phyloP scores from a whole-genome alignment of 2,797 vertebrate genomes.

The Brotula barbata region DNA sequence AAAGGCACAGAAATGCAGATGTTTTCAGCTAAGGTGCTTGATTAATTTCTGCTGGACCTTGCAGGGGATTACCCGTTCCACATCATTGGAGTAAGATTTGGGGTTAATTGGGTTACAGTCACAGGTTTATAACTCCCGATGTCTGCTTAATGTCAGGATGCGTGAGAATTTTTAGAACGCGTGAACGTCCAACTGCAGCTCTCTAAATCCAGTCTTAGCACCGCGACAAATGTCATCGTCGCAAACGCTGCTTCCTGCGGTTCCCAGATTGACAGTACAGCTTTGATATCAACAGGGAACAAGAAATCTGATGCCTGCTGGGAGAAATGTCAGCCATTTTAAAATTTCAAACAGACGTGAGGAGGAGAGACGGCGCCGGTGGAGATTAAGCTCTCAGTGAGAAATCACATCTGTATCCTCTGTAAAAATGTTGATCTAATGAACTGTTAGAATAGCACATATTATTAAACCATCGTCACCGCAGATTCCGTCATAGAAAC shows the following conservation, averaged over 20 bases:
- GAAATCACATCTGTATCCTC: slow-evolving; percentile 22
- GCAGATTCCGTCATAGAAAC: not conserved
- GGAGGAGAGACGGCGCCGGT: slow-evolving; percentile 5
- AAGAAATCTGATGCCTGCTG: slow-evolving; percentile 40
- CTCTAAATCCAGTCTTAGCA: slow-evolving; percentile 42
- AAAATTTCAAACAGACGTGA: slow-evolving; percentile 35
- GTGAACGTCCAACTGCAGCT: slow-evolving; percentile 29
- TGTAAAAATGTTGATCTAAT: slow-evolving; percentile 10
- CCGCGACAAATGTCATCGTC: slow-evolving; percentile 54
- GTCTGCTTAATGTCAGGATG: not conserved
- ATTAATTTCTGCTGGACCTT: too few species aligned
- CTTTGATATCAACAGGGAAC: slow-evolving; percentile 43
- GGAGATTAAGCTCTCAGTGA: slow-evolving; percentile 32
- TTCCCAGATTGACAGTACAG: slow-evolving; percentile 44
- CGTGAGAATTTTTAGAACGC: slow-evolving; percentile 17
- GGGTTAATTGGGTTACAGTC: not conserved
- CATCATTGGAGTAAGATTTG: too few species aligned
- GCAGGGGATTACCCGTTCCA: too few species aligned
- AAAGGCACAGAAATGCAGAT: too few species aligned
- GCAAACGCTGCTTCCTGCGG: slow-evolving; percentile 25
- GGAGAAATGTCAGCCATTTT: slow-evolving; percentile 59
- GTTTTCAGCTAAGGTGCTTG: too few species aligned
- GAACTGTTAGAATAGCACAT: slow-evolving; percentile 1
- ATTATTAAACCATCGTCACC: not conserved
- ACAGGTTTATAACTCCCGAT: not conserved